phyloP scores from a whole-genome alignment of 2,797 vertebrate species.

The Phrynocephalus vlangalii region DNA sequence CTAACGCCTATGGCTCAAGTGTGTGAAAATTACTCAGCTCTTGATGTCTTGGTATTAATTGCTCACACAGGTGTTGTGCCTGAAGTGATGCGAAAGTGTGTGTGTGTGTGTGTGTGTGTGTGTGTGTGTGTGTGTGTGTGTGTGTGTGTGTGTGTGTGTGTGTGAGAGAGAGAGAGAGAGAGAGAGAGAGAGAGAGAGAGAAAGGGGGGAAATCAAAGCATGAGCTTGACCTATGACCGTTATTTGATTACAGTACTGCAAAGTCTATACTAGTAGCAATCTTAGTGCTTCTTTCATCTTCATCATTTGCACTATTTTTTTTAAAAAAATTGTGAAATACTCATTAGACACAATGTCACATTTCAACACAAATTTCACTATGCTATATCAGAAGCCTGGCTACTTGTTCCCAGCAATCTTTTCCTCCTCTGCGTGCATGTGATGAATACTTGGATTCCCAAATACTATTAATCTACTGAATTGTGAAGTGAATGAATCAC shows the following conservation, averaged over 20 bases:
- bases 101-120: not conserved
- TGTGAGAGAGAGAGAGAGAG: too few relatives aligned
- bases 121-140: not conserved
- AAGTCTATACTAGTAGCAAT: not conserved
- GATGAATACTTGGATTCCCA: not conserved
- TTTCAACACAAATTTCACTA: not conserved
- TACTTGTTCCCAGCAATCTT: not conserved
- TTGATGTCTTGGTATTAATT: not conserved
- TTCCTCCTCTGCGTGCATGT: not conserved
- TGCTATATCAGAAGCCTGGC: not conserved
- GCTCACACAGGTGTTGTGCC: not conserved
- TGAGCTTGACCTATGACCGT: not conserved
- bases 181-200: too few relatives aligned
- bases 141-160: not conserved
- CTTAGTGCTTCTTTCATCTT: not conserved
- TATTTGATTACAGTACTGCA: not conserved
- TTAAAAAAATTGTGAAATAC: not conserved
- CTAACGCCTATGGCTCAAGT: not conserved
- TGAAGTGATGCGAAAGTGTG: not conserved
- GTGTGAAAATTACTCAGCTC: not conserved
- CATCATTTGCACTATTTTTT: not conserved
- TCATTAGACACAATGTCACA: not conserved
- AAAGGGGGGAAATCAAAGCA: not conserved
- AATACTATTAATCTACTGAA: slow-evolving; percentile 5
- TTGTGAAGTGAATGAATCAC: slow-evolving; percentile 16